These are phyloP conservation scores for Argyresthia goedartella DNA, from an alignment of 2,888 invertebrate species.

Conservation along the genomic window DNA sequence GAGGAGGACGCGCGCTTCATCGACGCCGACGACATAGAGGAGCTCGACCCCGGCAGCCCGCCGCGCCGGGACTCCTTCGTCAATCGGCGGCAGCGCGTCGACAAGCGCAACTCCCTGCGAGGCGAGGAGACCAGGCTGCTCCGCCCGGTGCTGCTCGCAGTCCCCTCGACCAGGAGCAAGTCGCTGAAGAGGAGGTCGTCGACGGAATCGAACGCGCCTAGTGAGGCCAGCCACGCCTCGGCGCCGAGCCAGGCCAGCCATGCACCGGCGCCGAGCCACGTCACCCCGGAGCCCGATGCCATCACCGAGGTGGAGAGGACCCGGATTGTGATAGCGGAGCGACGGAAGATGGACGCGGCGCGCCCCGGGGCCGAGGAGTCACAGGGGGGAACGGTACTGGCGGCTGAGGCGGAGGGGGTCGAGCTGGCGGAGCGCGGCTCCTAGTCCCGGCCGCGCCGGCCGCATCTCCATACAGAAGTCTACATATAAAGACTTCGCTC, in stretches of 20 bases:
- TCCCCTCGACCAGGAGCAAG: constrained; percentile 44
- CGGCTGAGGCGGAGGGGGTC: constrained; percentile 34
- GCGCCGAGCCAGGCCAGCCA: constrained; percentile 33
- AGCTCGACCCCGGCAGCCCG: constrained; percentile 57
- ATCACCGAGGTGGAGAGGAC: constrained; percentile 66
- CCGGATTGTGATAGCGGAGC: constrained; percentile 73
- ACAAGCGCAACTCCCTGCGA: constrained; percentile 53
- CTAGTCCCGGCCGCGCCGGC: constrained; percentile 69
- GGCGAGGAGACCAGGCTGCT: constrained; percentile 58
- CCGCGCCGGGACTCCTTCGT: constrained; percentile 59
- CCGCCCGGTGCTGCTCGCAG: constrained; percentile 47
- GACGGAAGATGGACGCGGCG: constrained; percentile 68
- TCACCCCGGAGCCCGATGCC: constrained; percentile 32
- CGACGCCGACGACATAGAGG: constrained; percentile 70
- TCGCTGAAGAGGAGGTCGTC: constrained; percentile 39
- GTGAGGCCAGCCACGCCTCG: constrained; percentile 15
- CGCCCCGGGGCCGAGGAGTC: constrained; percentile 24
- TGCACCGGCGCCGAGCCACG: constrained; percentile 25
- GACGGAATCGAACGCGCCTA: constrained; percentile 32
- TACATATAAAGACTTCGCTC: constrained; percentile 44
- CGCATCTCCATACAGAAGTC: constrained; percentile 63
- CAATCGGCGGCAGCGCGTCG: constrained; percentile 58
- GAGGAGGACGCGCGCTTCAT: constrained; percentile 70
- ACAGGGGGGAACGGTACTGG: neutral
- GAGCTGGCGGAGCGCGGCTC: constrained; percentile 57